Conservation (phyloP, 1,140 invertebrate species). For the Drosophila ananassae region DNA sequence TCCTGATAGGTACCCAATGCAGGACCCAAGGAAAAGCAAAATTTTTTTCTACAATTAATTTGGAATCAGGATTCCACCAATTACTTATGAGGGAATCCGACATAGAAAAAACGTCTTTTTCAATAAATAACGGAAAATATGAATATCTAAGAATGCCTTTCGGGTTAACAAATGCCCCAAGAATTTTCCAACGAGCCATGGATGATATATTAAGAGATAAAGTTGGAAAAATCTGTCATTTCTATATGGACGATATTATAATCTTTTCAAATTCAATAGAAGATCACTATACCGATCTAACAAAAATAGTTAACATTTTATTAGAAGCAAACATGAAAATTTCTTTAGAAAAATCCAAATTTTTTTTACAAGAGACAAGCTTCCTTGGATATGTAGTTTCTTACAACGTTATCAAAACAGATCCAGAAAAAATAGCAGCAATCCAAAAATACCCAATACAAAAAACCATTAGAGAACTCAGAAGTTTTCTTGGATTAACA, state of each 20-base stretch:
- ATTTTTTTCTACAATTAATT: constrained; percentile 54
- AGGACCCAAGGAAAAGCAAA: constrained; percentile 17
- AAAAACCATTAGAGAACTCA: constrained; percentile 2
- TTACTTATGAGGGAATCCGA: constrained; percentile 50
- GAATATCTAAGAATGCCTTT: constrained; percentile 42
- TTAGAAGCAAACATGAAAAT: constrained; percentile 12
- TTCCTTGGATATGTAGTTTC: background rate
- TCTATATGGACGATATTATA: background rate
- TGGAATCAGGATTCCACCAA: too few relatives aligned
- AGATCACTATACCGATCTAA: background rate
- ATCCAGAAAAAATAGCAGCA: background rate
- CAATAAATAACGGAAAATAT: background rate
- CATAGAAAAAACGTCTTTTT: constrained; percentile 4
- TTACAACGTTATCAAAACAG: background rate
- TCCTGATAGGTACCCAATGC: constrained; percentile 43
- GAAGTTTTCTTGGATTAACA: constrained; percentile 4
- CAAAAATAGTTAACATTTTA: background rate
- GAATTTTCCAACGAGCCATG: background rate
- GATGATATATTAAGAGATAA: constrained; percentile 16
- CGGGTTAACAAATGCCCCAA: constrained; percentile 70
- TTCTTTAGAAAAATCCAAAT: constrained; percentile 2
- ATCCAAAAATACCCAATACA: background rate
- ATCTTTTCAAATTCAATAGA: background rate
- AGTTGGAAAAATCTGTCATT: constrained; percentile 1
- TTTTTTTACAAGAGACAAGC: background rate